A percentile compares a stretch with the other conserved stretches of the same genome.
Evolutionary conservation across 2,113 vertebrate species (phyloP).

Genomic region (Osmerus eperlanus): DNA sequence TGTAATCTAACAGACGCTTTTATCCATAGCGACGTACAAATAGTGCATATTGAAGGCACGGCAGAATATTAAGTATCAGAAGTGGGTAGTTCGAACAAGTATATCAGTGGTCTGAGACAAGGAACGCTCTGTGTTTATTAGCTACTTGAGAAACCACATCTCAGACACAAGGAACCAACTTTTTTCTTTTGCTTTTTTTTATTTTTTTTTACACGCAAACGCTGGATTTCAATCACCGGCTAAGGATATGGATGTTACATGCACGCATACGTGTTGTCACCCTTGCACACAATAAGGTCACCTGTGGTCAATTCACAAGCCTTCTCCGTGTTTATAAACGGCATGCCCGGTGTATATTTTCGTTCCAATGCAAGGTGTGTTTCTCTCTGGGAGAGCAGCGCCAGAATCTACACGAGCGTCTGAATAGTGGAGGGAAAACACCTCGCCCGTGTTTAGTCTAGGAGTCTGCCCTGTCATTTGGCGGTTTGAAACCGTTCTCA

Average conservation of each 20-base stretch:
- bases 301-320: slow-evolving; percentile 32
- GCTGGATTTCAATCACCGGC: no score
- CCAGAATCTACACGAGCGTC: slow-evolving; percentile 41
- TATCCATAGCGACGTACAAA: no score
- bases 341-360: slow-evolving; percentile 28
- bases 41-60: no score
- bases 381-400: slow-evolving; percentile 37
- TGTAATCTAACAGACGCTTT: no score
- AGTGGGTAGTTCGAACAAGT: no score
- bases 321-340: slow-evolving; percentile 34
- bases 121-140: no score
- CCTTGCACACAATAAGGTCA: slow-evolving; percentile 31
- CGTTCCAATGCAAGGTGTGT: slow-evolving; percentile 42
- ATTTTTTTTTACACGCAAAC: no score
- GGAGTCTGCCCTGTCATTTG: slow-evolving; percentile 34
- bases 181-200: no score
- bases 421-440: slow-evolving; percentile 25
- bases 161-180: no score
- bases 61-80: no score
- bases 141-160: no score
- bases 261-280: slow-evolving; percentile 1
- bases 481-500: slow-evolving; percentile 26
- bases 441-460: slow-evolving; percentile 50
- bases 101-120: no score
- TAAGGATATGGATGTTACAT: neutral